phyloP scores from a whole-genome alignment of 30 jellyfish, hydroid and myxozoan species.

The Aurelia sp. region DNA sequence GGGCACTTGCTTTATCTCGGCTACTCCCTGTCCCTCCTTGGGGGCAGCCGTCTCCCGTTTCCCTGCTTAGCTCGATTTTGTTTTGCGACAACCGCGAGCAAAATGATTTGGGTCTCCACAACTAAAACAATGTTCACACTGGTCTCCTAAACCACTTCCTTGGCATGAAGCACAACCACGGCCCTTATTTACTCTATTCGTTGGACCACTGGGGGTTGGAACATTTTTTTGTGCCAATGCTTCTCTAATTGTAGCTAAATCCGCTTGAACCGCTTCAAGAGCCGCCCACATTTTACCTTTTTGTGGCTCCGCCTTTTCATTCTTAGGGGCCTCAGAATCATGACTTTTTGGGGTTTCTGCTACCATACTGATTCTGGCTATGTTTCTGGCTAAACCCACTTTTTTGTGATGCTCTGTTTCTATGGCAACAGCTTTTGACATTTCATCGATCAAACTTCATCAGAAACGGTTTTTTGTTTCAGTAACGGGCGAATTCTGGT shows the following conservation, averaged over 20 bases:
- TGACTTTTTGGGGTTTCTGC: slow-evolving; percentile 3
- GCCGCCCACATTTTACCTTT: slow-evolving; percentile 27
- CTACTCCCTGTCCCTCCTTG: too few relatives aligned
- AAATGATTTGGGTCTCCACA: slow-evolving; percentile 31
- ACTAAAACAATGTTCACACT: slow-evolving; percentile 33
- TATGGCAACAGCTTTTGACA: slow-evolving; percentile 49
- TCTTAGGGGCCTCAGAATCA: slow-evolving; percentile 3
- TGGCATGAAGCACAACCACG: slow-evolving; percentile 28
- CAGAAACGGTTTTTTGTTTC: slow-evolving; percentile 30
- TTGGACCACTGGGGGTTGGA: neutral
- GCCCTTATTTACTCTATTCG: neutral
- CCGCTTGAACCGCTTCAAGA: slow-evolving; percentile 16
- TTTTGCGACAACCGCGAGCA: slow-evolving; percentile 8
- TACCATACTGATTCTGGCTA: slow-evolving; percentile 33
- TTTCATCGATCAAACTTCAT: slow-evolving; percentile 26
- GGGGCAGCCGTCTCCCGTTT: too few relatives aligned
- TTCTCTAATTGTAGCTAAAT: neutral
- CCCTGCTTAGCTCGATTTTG: neutral
- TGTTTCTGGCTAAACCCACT: slow-evolving; percentile 34
- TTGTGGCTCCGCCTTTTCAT: slow-evolving; percentile 20
- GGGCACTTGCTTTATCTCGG: too few relatives aligned
- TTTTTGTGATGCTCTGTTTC: slow-evolving; percentile 31
- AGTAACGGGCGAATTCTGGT: slow-evolving; percentile 19
- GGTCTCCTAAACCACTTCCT: slow-evolving; percentile 13
- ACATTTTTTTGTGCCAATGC: neutral